Percentiles rank a stretch among this genome's conserved stretches.
Conservation (phyloP, 2,113 vertebrate species). For the Hippocampus guttulatus region DNA sequence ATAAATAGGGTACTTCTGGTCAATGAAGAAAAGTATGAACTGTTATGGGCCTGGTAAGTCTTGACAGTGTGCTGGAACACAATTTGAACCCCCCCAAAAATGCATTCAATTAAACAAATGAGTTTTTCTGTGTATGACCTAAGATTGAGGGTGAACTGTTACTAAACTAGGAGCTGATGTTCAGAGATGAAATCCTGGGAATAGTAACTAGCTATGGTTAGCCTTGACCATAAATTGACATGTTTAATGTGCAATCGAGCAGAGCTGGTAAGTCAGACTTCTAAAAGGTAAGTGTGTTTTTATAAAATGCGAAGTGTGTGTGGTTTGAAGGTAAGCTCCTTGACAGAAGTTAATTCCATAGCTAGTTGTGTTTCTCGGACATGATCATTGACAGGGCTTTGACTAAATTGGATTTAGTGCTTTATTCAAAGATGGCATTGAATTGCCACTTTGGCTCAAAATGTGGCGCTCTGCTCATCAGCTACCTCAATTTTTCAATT, state of each 20-base stretch:
- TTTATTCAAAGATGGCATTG: not conserved
- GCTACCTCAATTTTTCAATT: constrained; percentile 50
- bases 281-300: constrained; percentile 31
- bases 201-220: constrained; percentile 76
- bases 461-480: constrained; percentile 64
- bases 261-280: constrained; percentile 58
- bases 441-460: constrained; percentile 19
- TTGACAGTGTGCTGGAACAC: constrained; percentile 79
- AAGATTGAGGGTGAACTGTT: constrained; percentile 56
- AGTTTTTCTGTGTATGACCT: constrained; percentile 86
- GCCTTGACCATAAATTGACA: constrained; percentile 48
- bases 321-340: constrained; percentile 51
- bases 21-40: constrained; percentile 86
- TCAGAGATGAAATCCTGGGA: constrained; percentile 66
- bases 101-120: constrained; percentile 58
- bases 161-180: constrained; percentile 54
- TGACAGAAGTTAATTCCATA: constrained; percentile 74
- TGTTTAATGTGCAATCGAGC: constrained; percentile 47
- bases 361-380: constrained; percentile 63
- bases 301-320: constrained; percentile 53
- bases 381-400: constrained; percentile 32
- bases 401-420: constrained; percentile 6
- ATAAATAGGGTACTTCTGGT: constrained; percentile 89
- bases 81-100: constrained; percentile 57
- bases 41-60: constrained; percentile 87